Evolutionary conservation across 64 coral and sea anemone species (phyloP), one percentile per base, ranked within the genome.

Genomic region (Montipora efflorescens): DNA sequence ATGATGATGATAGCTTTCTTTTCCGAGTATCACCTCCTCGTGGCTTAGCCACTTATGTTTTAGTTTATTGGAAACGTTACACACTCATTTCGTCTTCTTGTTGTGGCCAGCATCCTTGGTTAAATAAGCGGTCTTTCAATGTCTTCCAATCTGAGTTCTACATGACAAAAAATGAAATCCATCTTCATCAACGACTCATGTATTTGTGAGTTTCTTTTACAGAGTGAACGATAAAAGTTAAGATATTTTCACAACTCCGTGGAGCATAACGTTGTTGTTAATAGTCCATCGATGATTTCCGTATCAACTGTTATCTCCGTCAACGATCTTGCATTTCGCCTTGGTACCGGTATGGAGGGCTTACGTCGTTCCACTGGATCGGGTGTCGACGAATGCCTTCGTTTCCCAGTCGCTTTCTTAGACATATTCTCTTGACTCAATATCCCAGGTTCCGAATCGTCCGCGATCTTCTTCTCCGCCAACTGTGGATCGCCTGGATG

Each of bases 181-280:
- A 36, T 36, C 36, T 36, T 36, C 36, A 36, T 36, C 36, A 36
- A 36, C 36, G 36, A 36, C 36, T 36, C 36, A 36, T 36, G 1
- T 36, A 36, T 36, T 36, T 36, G 36, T 36, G 36, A 2, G 36
- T 36, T 36, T 36, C 36, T 36, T 36, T 36, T 36, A 36, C 36
- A 36, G 36, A 36, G 36, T 36, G 36, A 36, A 57, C 11, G 4
- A 57, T 57, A 11, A 6, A 57, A 57, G 4, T 5, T 20, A 71
- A 23, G 20, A 19, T 22, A 9, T 57, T 71, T 86, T 86, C 62
- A 86, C 45, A 86, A 64, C 50, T 86, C 82, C 28, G 82, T 86
- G 5, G 82, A 86, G 66, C 82, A 86, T 11, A 86, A 47, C 46
- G 82, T 86, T 64, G 82, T 86, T 48, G 82, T 86, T 45, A 86